Percentiles rank a stretch among this genome's conserved stretches.
These are phyloP conservation scores for Trichopria drosophilae DNA, from an alignment of 2,888 invertebrate genomes.

Conservation along the genomic window DNA sequence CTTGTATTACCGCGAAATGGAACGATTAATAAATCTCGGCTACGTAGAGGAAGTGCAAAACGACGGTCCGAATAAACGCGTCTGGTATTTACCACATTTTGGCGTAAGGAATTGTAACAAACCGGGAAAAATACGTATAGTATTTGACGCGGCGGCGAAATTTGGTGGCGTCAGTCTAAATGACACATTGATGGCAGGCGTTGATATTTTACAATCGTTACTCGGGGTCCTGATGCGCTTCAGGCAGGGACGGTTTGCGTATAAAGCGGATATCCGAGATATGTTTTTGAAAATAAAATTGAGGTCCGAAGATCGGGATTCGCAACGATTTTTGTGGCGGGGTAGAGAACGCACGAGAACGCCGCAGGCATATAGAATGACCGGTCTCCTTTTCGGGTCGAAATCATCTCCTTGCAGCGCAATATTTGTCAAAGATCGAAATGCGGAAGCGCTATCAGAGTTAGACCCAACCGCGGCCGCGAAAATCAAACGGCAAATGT, in stretches of 20 bases:
- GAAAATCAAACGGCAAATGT: conserved; percentile 26
- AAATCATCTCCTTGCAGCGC: conserved; percentile 16
- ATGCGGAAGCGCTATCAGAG: conserved; percentile 21
- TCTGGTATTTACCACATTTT: conserved; percentile 24
- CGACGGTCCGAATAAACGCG: conserved; percentile 24
- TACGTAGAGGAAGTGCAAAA: conserved; percentile 26
- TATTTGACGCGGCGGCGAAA: conserved; percentile 43
- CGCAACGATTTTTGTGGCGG: conserved; percentile 33
- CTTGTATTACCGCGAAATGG: too few species aligned
- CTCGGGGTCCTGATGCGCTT: conserved; percentile 47
- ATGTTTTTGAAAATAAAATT: conserved; percentile 46
- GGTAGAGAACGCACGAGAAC: conserved; percentile 7
- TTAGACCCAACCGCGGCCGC: conserved; percentile 21
- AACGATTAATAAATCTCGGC: conserved; percentile 30
- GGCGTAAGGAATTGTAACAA: conserved; percentile 37
- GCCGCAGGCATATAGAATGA: conserved; percentile 25
- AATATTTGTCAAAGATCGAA: conserved; percentile 28
- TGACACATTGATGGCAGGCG: conserved; percentile 42
- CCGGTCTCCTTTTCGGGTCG: conserved; percentile 29
- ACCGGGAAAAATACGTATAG: conserved; percentile 37
- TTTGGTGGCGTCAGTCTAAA: conserved; percentile 35
- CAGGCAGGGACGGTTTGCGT: conserved; percentile 43
- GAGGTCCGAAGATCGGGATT: conserved; percentile 33
- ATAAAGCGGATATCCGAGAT: conserved; percentile 45
- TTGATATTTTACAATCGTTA: conserved; percentile 44